phyloP scores from a whole-genome alignment of 2,888 invertebrate genomes.

The Agonopterix subpropinquella region DNA sequence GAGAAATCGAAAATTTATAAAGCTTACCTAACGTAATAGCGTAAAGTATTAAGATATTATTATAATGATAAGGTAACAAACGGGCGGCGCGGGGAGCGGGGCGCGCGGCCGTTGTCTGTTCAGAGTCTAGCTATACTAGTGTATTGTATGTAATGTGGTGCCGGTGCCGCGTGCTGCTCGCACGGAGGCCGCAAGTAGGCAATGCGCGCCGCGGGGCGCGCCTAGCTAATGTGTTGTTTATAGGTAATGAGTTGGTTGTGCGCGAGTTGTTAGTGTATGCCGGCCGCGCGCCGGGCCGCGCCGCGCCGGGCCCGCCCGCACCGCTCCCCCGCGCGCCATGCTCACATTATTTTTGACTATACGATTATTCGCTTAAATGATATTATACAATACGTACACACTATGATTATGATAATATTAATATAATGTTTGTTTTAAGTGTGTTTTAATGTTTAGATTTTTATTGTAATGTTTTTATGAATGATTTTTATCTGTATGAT shows the following conservation, averaged over 20 bases:
- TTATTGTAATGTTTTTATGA: constrained; percentile 77
- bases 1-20: constrained; percentile 74
- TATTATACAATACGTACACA: constrained; percentile 73
- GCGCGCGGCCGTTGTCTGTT: constrained; percentile 39
- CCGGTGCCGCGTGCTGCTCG: neutral
- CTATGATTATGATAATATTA: constrained; percentile 75
- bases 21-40: constrained; percentile 75
- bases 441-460: constrained; percentile 77
- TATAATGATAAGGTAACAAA: constrained; percentile 64
- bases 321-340: constrained; percentile 60
- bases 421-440: constrained; percentile 77
- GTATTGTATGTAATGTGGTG: neutral
- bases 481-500: constrained; percentile 76
- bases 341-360: constrained; percentile 74
- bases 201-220: constrained; percentile 14
- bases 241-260: constrained; percentile 25
- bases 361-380: constrained; percentile 74
- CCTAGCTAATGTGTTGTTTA: constrained; percentile 11
- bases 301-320: constrained; percentile 18
- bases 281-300: constrained; percentile 1
- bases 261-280: constrained; percentile 1
- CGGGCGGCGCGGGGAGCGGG: constrained; percentile 58
- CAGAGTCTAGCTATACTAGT: constrained; percentile 25
- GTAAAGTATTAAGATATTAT: constrained; percentile 75
- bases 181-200: neutral